Percentiles rank a stretch among this genome's conserved stretches.
Conservation (phyloP, 2,113 vertebrate species). For the Aspidoscelis tigris region DNA sequence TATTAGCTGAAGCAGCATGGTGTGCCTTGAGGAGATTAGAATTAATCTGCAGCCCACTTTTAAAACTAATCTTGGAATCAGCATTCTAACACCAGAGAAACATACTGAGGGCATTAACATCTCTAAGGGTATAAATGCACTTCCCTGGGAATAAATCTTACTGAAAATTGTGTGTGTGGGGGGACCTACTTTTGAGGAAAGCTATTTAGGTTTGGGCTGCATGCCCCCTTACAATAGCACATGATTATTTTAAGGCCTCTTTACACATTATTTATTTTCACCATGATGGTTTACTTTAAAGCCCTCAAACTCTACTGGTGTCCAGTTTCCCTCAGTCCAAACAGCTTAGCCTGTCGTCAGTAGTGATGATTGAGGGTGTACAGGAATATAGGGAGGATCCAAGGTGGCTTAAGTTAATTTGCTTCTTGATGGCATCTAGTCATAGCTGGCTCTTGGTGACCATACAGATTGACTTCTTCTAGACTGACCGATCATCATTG, state of each 20-base stretch:
- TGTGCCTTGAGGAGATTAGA: conserved; percentile 8
- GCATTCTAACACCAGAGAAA: background rate
- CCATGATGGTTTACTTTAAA: no score
- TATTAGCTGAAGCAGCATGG: conserved; percentile 22
- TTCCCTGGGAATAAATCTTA: background rate
- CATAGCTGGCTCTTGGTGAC: no score
- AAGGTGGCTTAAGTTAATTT: no score
- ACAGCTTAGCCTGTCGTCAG: no score
- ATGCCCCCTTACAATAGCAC: background rate
- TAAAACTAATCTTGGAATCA: background rate
- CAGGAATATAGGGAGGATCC: no score
- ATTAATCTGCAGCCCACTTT: background rate
- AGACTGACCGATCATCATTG: no score
- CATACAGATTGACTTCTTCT: no score
- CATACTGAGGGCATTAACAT: background rate
- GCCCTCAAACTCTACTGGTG: no score
- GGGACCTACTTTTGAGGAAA: background rate
- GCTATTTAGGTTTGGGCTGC: background rate
- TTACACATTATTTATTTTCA: background rate
- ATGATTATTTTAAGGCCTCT: background rate
- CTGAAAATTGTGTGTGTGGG: background rate
- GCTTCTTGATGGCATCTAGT: no score
- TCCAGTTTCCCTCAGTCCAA: no score
- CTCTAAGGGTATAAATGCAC: background rate
- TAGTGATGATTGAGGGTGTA: no score